phyloP scores from a whole-genome alignment of 2,113 vertebrate species.

The Eulemur macaco region DNA sequence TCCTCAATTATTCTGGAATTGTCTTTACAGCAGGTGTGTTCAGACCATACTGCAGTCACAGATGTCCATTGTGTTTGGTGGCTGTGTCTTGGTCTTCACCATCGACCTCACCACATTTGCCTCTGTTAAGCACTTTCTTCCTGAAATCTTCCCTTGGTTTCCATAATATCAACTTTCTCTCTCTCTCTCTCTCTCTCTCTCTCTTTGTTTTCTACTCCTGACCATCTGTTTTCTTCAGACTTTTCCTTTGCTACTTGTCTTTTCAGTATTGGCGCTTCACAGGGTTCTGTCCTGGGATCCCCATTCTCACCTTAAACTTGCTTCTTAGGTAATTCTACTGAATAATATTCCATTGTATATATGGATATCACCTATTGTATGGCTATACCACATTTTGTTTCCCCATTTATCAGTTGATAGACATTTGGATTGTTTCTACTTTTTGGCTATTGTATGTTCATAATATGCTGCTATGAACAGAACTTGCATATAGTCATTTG shows the following conservation, averaged over 20 bases:
- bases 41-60: not conserved
- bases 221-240: not conserved
- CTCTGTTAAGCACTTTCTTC: not conserved
- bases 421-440: not conserved
- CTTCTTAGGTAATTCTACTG: not conserved
- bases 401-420: not conserved
- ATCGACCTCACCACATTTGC: not conserved
- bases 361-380: not conserved
- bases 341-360: not conserved
- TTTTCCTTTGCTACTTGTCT: not conserved
- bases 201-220: not conserved
- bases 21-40: not conserved
- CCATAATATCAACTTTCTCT: not conserved
- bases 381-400: not conserved
- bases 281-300: not conserved
- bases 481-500: not conserved
- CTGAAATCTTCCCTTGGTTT: not conserved
- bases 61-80: not conserved
- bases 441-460: not conserved
- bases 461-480: not conserved
- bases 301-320: not conserved
- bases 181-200: not conserved
- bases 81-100: not conserved
- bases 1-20: not conserved
- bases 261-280: not conserved